Evolutionary conservation across 2,797 vertebrate species (phyloP).

Genomic region (Synaphobranchus kaupii): DNA sequence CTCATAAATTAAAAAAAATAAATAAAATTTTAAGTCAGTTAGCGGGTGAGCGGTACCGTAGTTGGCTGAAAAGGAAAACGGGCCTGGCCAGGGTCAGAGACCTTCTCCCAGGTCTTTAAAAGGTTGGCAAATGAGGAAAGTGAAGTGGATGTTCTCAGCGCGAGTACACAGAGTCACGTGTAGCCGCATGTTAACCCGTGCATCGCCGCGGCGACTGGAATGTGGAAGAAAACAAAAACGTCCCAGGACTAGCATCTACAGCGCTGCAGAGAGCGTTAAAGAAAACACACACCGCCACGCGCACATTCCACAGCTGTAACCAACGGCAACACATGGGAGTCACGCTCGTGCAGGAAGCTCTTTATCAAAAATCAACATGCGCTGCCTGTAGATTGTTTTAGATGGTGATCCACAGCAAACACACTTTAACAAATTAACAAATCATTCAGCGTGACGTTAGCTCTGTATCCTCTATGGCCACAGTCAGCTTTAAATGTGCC

Average conservation of each 20-base stretch:
- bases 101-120: neutral
- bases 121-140: neutral
- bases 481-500: neutral
- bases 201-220: neutral
- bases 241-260: neutral
- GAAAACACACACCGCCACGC: neutral
- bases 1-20: too few relatives aligned
- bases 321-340: neutral
- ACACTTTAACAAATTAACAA: neutral
- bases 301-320: constrained; percentile 2
- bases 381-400: neutral
- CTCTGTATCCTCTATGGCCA: neutral
- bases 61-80: neutral
- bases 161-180: neutral
- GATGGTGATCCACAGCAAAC: neutral
- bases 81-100: neutral
- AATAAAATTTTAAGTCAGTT: too few relatives aligned
- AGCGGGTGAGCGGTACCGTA: too few relatives aligned
- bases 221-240: constrained; percentile 6
- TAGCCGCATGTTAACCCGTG: neutral
- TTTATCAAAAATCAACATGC: neutral
- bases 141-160: neutral
- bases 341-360: neutral
- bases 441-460: neutral
- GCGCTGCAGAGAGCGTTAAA: neutral